Conservation (phyloP, 2,888 invertebrate genomes). For the Trachelus stipa region DNA sequence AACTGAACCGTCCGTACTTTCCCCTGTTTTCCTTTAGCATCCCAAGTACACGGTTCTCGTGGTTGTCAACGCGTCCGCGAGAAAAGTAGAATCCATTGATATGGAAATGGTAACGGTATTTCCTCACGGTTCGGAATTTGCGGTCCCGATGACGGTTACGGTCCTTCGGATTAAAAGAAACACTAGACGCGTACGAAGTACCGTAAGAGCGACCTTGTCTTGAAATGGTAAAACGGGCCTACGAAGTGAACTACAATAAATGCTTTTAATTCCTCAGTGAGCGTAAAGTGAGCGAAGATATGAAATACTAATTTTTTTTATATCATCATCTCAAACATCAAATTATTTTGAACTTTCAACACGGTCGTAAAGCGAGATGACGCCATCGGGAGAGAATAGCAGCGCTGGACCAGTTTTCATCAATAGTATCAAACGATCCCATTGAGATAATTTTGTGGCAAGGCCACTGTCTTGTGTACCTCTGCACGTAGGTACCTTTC, state of each 20-base stretch:
- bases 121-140: conserved; percentile 30
- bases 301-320: background rate
- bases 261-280: conserved; percentile 27
- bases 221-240: conserved; percentile 40
- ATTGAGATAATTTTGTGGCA: conserved; percentile 12
- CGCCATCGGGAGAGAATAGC: background rate
- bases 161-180: conserved; percentile 30
- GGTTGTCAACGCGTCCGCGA: conserved; percentile 8
- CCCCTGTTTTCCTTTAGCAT: conserved; percentile 11
- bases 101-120: background rate
- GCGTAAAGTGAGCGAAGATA: background rate
- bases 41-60: background rate
- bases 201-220: conserved; percentile 60
- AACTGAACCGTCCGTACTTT: conserved; percentile 12
- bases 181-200: conserved; percentile 43
- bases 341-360: background rate
- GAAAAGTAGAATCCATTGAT: conserved; percentile 1
- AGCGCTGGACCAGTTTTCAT: background rate
- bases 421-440: background rate
- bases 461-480: conserved; percentile 26
- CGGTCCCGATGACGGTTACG: conserved; percentile 20
- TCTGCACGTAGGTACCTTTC: background rate
- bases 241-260: conserved; percentile 37
- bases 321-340: background rate
- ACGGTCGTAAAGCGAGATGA: background rate